These are phyloP conservation scores for Onychostoma macrolepis DNA, from an alignment of 2,113 vertebrate genomes.

Conservation along the genomic window DNA sequence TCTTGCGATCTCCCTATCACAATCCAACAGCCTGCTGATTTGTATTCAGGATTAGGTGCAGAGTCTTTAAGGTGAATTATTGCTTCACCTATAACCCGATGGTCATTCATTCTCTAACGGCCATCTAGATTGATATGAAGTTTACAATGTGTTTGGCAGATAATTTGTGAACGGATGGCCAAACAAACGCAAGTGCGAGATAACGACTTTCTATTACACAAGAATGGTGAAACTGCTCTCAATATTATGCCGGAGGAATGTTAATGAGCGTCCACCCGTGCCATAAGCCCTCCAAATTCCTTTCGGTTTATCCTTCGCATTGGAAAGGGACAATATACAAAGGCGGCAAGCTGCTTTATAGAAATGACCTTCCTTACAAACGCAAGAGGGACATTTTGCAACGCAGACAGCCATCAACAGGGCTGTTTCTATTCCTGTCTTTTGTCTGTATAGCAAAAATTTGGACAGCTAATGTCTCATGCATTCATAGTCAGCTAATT, in stretches of 20 bases:
- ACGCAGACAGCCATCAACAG: not conserved
- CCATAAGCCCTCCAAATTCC: conserved; percentile 9
- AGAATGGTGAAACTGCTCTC: conserved; percentile 10
- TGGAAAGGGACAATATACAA: conserved; percentile 7
- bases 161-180: conserved; percentile 30
- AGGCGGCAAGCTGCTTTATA: not conserved
- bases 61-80: not conserved
- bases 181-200: not conserved
- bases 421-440: conserved; percentile 36
- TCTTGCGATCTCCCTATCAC: conserved; percentile 12
- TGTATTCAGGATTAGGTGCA: conserved; percentile 28
- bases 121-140: conserved; percentile 35
- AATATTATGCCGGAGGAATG: conserved; percentile 6
- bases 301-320: not conserved
- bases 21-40: conserved; percentile 37
- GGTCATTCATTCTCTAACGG: conserved; percentile 33
- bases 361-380: conserved; percentile 21
- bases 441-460: conserved; percentile 40
- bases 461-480: conserved; percentile 20
- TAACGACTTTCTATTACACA: conserved; percentile 37
- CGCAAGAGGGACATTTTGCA: conserved; percentile 6
- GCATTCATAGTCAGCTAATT: conserved; percentile 48
- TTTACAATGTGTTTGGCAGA: conserved; percentile 23
- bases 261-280: not conserved
- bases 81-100: conserved; percentile 39